Base-by-base conservation (phyloP, 2,888 invertebrate species). In the Orchesellides sinensis region DNA sequence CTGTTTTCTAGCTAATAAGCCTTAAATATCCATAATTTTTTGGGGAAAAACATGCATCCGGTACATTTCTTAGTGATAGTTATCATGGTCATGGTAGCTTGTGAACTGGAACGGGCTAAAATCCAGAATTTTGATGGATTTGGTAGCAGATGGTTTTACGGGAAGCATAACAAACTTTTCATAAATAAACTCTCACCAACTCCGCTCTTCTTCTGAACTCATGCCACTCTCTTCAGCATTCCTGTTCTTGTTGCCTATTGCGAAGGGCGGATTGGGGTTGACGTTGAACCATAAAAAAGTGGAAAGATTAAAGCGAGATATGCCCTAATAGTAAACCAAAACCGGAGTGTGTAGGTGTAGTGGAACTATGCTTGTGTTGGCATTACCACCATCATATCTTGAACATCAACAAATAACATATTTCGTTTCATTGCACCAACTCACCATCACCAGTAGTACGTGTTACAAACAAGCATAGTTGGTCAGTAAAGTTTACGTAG, bases 291-390 rank as follows among this genome's bases (percentile, higher is more conserved):
- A 83, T 83, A 83, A 83, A 81, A 82, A 82, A 82, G 82, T 82
- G 75, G 82, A 83, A 77, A 83, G 83, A 83, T 83, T 83, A 83
- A 77, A 83, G 77, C 75, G 66, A 77, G 83, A 83, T 83, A 83
- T 83, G 83, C 83, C 83, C 77, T 70, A 82, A 82, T 82, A 82
- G 82, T 75, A 82, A 74, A 69, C 74, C 75, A 75, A 65, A 74
- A 75, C 75, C 74, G 75, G 72, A 70, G 75, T 72, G 83, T 83
- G 83, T 83, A 83, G 83, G 83, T 83, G 83, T 75, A 77, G 54
- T 54, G 59, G 32, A 52, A 59, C 80, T 52, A 6, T 79, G 72
- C 66, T 56, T 65, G 80, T 66, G 56, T 65, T 56, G 63, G 47
- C 68, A 40, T 63, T 49, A 59, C 45, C 72, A 19, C 72, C 59